Evolutionary conservation across 2,888 invertebrate genomes (phyloP), one percentile per base, ranked within the genome.

Genomic region (Apeira syringaria): DNA sequence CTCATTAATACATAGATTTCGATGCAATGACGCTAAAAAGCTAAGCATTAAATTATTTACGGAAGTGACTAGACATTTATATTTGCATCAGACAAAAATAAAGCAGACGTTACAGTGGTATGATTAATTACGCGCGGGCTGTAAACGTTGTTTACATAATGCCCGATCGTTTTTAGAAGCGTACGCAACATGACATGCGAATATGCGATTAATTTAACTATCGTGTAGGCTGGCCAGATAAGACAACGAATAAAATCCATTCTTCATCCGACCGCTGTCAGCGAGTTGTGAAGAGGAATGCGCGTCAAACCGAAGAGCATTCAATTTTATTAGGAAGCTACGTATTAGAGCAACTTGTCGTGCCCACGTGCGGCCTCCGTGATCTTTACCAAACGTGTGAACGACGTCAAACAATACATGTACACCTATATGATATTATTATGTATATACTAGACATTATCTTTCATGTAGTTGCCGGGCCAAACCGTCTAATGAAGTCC

Each of bases 301-400:
- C 59, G 64, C 50, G 41, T 52, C 52, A 57, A 47, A 2, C 7
- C 7, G 15, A 59, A 58, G 61, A 66, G 61, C 64, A 66, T 67
- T 64, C 63, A 59, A 56, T 70, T 83, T 84, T 85, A 87, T 86
- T 78, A 87, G 87, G 87, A 87, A 81, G 83, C 78, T 64, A 70
- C 83, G 69, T 71, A 86, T 87, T 86, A 87, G 68, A 69, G 65
- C 62, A 51, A 52, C 51, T 31, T 12, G 15, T 18, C 20, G 7
- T 22, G 66, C 69, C 73, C 83, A 80, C 79, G 76, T 73, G 76
- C 57, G 56, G 47, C 46, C 49, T 50, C 49, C 73, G 72, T 77
- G 75, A 56, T 63, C 65, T 55, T 64, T 52, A 62, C 59, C 68
- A 67, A 74, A 77, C 69, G 67, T 71, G 64, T 56, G 62, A 70